Conservation (phyloP, 2,113 vertebrate genomes). For the Laticauda colubrina region DNA sequence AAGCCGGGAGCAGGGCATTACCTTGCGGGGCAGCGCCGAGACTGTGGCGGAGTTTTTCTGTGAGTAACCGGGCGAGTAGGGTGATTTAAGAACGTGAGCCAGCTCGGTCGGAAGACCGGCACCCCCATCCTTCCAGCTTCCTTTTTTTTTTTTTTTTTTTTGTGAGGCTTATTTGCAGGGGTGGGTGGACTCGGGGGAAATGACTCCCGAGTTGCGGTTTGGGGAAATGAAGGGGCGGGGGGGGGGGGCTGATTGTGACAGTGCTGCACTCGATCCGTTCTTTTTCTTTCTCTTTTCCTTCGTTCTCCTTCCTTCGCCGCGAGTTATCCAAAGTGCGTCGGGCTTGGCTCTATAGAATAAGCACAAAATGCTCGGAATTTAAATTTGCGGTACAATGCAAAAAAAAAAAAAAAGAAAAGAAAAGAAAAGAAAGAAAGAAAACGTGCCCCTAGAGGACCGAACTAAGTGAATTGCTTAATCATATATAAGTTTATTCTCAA, state of each 20-base stretch:
- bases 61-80: conserved; percentile 62
- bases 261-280: not conserved
- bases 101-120: not conserved
- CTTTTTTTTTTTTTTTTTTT: no score
- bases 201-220: no score
- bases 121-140: not conserved
- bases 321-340: not conserved
- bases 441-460: no score
- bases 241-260: no score
- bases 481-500: not conserved
- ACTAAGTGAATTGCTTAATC: not conserved
- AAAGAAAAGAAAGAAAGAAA: not conserved
- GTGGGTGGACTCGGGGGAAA: not conserved
- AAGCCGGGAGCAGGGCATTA: conserved; percentile 79
- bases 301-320: not conserved
- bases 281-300: not conserved
- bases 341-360: not conserved
- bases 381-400: not conserved
- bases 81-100: not conserved
- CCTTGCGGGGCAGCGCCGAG: conserved; percentile 87
- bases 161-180: not conserved
- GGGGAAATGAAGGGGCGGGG: not conserved
- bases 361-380: not conserved
- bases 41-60: conserved; percentile 93
- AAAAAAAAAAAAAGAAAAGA: not conserved